Conservation (phyloP, 2,888 invertebrate genomes). For the Dynastes tityus region DNA sequence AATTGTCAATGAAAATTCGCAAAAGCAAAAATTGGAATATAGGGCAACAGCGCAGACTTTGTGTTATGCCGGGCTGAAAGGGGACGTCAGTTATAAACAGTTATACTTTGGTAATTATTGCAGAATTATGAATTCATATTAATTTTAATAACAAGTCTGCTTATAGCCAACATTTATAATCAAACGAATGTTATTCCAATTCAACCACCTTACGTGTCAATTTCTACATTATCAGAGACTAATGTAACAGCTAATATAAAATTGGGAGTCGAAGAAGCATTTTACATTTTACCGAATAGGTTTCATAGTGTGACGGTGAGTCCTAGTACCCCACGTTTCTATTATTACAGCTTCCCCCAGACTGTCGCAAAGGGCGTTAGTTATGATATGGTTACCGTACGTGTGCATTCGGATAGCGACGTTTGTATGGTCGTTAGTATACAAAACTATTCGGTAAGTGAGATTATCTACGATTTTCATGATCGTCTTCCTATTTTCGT, state of each 20-base stretch:
- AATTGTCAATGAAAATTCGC: conserved; percentile 71
- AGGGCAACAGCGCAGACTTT: conserved; percentile 76
- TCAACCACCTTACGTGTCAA: conserved; percentile 63
- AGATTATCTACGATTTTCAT: neutral
- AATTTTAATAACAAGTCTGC: neutral
- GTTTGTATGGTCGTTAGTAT: conserved; percentile 86
- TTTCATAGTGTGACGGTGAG: conserved; percentile 71
- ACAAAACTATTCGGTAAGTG: conserved; percentile 81
- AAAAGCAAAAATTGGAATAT: conserved; percentile 69
- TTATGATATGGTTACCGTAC: conserved; percentile 73
- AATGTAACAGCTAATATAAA: conserved; percentile 76
- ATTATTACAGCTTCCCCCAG: conserved; percentile 58
- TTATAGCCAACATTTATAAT: conserved; percentile 8
- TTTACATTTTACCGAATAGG: conserved; percentile 71
- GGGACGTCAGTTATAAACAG: conserved; percentile 13
- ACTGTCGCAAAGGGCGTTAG: conserved; percentile 50
- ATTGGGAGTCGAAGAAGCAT: conserved; percentile 76
- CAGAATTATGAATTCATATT: neutral
- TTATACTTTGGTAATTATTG: conserved; percentile 25
- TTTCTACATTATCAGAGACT: conserved; percentile 74
- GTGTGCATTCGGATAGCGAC: conserved; percentile 78
- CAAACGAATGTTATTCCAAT: neutral
- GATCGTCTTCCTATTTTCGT: neutral
- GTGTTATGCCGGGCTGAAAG: conserved; percentile 72
- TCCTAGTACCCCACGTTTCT: conserved; percentile 71